These are phyloP conservation scores for Ameiurus melas DNA, from an alignment of 2,113 vertebrate species.

Conservation along the genomic window DNA sequence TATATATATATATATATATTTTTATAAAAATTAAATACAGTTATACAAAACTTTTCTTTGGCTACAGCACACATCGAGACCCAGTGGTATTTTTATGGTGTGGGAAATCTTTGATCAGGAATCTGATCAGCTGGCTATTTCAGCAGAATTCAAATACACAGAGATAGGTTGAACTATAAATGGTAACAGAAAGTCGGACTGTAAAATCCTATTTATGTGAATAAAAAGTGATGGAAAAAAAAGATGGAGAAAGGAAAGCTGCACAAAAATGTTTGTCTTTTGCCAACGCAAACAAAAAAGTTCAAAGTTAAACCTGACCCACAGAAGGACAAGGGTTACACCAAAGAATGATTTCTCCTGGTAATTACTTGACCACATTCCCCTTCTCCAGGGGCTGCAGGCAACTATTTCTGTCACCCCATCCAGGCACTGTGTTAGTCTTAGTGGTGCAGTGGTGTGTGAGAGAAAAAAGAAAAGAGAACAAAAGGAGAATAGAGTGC, in stretches of 20 bases:
- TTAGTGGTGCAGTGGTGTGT: constrained; percentile 28
- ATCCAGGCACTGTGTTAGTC: constrained; percentile 50
- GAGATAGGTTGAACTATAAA: constrained; percentile 5
- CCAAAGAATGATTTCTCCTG: constrained; percentile 40
- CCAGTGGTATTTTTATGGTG: background rate
- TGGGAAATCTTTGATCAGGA: constrained; percentile 4
- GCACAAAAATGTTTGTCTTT: background rate
- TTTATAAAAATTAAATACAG: background rate
- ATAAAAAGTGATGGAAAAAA: constrained; percentile 15
- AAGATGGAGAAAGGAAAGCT: constrained; percentile 31
- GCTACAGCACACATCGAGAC: background rate
- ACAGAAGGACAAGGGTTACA: constrained; percentile 28
- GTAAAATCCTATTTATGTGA: constrained; percentile 17
- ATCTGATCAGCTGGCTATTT: constrained; percentile 4
- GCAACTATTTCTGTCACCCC: constrained; percentile 53
- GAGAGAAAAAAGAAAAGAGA: constrained; percentile 16
- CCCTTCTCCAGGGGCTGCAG: constrained; percentile 56
- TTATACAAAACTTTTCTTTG: constrained; percentile 2
- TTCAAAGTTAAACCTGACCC: background rate
- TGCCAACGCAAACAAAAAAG: background rate
- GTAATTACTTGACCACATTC: constrained; percentile 47
- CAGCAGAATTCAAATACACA: background rate
- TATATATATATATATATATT: constrained; percentile 10
- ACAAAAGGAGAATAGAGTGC: background rate
- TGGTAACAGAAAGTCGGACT: constrained; percentile 24